Base-by-base conservation (phyloP, 2,797 vertebrate genomes). In the Diglossa cyanea region DNA sequence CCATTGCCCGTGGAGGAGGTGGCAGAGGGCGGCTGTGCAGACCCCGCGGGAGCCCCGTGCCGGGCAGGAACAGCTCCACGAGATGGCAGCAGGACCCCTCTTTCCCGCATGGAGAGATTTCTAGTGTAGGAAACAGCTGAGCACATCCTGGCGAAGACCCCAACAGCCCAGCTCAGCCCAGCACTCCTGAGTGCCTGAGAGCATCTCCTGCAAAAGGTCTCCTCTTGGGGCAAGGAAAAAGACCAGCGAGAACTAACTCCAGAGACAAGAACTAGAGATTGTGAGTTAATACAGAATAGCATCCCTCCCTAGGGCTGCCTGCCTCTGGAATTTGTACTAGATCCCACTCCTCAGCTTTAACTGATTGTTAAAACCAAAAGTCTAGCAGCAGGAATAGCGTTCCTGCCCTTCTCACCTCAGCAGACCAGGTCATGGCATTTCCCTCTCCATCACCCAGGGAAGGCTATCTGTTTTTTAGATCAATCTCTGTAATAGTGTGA, bases 71-170 rank as follows among this genome's bases (percentile, higher is more conserved):
- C 66, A 4, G 58, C 4, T 88, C 95, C 96, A 93, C 86, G 94
- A 93, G 95, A 60, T 95, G 96, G 95, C 96, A 96, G 95, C 92
- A 95, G 80, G 71, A 4, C 31, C 86, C 51, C 66, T 92, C 74
- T 40, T 71, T 79, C 63, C 82, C 14, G 19, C 13, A 35, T 4
- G 71, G 58, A 70, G 68, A 26, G 9, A 17, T 21, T 9, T 3
- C 65, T 6, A 0, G 12, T 10, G 8, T 1, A 4, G 45, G 45
- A 55, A 28, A 10, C 14, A 42, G 77, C n/a, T 2, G 58, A 66
- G 51, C 54, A 23, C 35, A 25, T 25, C 13, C 70, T 48, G 61
- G 54, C 26, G 9, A n/a, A 48, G 73, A 42, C 3, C 9, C 17
- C 48, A 10, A 9, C 10, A 20, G 33, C 1, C 3, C 1, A 1